These are phyloP conservation scores for Cheilosia pagana DNA, from an alignment of 2,888 invertebrate species.

Conservation along the genomic window DNA sequence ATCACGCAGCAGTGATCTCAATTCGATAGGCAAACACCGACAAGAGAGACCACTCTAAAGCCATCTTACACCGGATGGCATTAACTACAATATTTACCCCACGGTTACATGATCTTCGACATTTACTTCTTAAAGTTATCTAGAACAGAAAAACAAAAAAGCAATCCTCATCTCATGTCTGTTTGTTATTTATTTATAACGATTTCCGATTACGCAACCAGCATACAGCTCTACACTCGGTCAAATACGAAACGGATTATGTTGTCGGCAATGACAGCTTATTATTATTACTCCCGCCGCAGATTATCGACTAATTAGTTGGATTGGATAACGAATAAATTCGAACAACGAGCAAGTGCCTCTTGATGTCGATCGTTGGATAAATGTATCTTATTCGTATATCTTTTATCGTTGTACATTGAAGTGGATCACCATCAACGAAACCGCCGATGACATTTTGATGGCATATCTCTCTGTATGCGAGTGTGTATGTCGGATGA, in stretches of 20 bases:
- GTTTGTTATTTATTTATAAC: slow-evolving; percentile 51
- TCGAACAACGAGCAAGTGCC: slow-evolving; percentile 56
- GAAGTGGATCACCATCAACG: slow-evolving; percentile 35
- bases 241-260: slow-evolving; percentile 37
- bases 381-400: slow-evolving; percentile 34
- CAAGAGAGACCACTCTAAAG: slow-evolving; percentile 9
- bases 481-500: slow-evolving; percentile 9
- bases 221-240: slow-evolving; percentile 12
- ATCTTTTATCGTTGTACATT: slow-evolving; percentile 10
- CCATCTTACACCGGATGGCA: slow-evolving; percentile 54
- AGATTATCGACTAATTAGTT: slow-evolving; percentile 62
- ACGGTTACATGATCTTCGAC: slow-evolving; percentile 52
- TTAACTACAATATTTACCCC: slow-evolving; percentile 57
- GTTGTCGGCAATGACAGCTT: slow-evolving; percentile 62
- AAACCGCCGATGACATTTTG: slow-evolving; percentile 59
- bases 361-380: slow-evolving; percentile 52
- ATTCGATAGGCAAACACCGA: neutral
- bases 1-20: slow-evolving; percentile 38
- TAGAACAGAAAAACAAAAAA: slow-evolving; percentile 27
- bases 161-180: slow-evolving; percentile 36
- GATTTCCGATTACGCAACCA: slow-evolving; percentile 67
- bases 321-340: slow-evolving; percentile 32
- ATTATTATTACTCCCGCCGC: slow-evolving; percentile 55
- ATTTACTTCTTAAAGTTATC: slow-evolving; percentile 42
- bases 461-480: slow-evolving; percentile 5